Percentiles rank a stretch among this genome's conserved stretches.
phyloP scores from a whole-genome alignment of 2,113 vertebrate genomes.

The Centropus unirufus region DNA sequence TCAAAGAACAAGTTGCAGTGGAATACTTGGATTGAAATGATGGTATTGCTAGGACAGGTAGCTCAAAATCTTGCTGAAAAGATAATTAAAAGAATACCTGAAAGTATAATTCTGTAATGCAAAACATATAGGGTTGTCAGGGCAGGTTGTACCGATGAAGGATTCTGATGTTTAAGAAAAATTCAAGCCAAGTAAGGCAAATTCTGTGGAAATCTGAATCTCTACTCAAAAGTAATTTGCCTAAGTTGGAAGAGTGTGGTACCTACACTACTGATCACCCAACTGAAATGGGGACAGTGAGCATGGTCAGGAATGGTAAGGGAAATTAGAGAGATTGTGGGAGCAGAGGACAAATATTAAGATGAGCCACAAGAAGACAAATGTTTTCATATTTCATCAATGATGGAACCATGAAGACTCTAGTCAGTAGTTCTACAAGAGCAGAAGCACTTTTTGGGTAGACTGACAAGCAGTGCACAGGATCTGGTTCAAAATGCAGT shows the following conservation, averaged over 20 bases:
- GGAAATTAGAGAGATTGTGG: neutral
- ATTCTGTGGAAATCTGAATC: neutral
- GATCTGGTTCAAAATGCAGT: neutral
- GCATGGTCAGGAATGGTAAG: neutral
- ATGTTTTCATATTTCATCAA: neutral
- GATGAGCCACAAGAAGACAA: neutral
- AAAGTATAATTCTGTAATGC: neutral
- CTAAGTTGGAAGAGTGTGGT: neutral
- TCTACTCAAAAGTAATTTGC: neutral
- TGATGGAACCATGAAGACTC: neutral
- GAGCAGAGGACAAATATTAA: neutral
- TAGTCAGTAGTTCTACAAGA: neutral
- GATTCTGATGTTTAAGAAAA: neutral
- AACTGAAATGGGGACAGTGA: neutral
- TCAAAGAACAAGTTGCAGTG: neutral
- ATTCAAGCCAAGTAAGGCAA: neutral
- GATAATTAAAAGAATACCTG: neutral
- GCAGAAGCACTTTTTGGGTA: neutral
- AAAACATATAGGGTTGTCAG: neutral
- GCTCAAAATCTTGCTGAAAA: neutral
- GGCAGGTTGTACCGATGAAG: neutral
- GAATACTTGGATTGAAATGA: neutral
- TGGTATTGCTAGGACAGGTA: neutral
- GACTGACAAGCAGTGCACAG: neutral
- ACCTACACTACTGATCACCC: neutral